phyloP scores from a whole-genome alignment of 1,140 invertebrate genomes.

The Hyles vespertilio region DNA sequence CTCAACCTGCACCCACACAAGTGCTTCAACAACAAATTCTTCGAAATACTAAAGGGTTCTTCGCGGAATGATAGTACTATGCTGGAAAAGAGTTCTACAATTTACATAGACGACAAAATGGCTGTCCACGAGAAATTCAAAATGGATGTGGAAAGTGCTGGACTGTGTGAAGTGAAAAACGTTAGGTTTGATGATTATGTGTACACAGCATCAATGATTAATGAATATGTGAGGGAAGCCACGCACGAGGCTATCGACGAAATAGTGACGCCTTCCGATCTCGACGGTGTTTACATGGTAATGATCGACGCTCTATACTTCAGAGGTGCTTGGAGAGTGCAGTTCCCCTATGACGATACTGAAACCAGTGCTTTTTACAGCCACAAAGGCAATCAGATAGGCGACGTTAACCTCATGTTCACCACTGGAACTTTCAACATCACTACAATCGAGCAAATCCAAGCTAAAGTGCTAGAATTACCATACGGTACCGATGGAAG shows the following conservation, averaged over 20 bases:
- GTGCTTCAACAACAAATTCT: constrained; percentile 55
- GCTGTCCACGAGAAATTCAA: constrained; percentile 24
- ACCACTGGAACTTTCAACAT: constrained; percentile 43
- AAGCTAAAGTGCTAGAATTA: constrained; percentile 79
- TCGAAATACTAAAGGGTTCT: constrained; percentile 30
- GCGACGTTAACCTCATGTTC: constrained; percentile 70
- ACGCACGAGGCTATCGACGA: constrained; percentile 49
- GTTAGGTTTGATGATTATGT: constrained; percentile 32
- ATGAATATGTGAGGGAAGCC: constrained; percentile 37
- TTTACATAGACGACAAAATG: constrained; percentile 37
- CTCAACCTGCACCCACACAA: constrained; percentile 45
- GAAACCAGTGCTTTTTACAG: constrained; percentile 60
- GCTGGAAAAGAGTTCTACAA: constrained; percentile 35
- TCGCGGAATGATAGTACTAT: constrained; percentile 10
- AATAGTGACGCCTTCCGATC: constrained; percentile 48
- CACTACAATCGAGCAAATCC: constrained; percentile 45
- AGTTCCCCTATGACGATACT: constrained; percentile 78
- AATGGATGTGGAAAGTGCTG: constrained; percentile 16
- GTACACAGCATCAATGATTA: constrained; percentile 32
- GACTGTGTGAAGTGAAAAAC: constrained; percentile 29
- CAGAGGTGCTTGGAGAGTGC: constrained; percentile 81
- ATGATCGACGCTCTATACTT: constrained; percentile 85
- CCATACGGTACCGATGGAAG: constrained; percentile 78
- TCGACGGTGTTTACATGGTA: constrained; percentile 75
- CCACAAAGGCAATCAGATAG: constrained; percentile 48